These are phyloP conservation scores for Oreochromis grahami DNA, from an alignment of 2,797 vertebrate species.

Conservation along the genomic window DNA sequence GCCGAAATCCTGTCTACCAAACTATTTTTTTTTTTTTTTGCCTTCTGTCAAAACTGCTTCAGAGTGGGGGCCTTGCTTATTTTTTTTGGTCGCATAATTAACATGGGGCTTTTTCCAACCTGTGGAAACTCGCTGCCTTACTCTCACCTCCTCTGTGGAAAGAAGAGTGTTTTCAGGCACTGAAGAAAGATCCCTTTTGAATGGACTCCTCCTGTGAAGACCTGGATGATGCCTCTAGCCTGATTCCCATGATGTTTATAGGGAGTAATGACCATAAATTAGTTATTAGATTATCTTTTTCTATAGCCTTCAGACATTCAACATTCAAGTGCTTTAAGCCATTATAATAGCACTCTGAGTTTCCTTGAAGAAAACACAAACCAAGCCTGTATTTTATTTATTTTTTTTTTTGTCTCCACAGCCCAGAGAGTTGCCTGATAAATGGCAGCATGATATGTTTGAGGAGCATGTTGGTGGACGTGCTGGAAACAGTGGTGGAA, in stretches of 20 bases:
- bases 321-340: neutral
- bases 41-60: fast-evolving
- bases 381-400: neutral
- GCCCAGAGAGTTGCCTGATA: slow-evolving; percentile 91
- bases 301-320: neutral
- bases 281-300: neutral
- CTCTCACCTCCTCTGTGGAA: neutral
- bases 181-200: neutral
- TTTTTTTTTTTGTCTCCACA: slow-evolving; percentile 54
- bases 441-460: slow-evolving; percentile 93
- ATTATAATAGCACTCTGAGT: neutral
- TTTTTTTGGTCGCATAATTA: neutral
- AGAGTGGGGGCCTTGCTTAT: fast-evolving
- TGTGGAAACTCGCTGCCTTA: neutral
- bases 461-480: slow-evolving; percentile 75
- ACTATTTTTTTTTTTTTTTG: no score
- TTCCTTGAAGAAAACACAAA: neutral
- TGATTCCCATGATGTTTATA: neutral
- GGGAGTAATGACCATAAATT: neutral
- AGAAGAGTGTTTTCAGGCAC: neutral
- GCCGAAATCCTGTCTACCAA: no score
- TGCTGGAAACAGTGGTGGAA: neutral
- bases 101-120: neutral
- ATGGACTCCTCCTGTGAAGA: fast-evolving
- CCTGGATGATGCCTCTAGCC: neutral